phyloP scores from a whole-genome alignment of 1,140 invertebrate species.

The Brachionus plicatilis region DNA sequence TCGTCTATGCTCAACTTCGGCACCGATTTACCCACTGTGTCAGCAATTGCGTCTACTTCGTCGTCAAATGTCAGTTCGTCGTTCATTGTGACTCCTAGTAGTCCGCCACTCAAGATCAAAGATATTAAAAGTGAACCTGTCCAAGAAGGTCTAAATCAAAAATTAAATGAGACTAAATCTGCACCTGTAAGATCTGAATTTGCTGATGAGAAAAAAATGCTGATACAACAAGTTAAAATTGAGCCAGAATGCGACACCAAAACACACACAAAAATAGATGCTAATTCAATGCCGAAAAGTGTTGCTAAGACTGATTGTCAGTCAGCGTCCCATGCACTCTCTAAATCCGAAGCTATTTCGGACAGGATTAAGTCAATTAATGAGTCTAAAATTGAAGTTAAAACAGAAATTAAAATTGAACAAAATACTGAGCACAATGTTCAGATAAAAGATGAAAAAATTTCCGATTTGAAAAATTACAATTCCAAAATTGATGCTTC shows the following conservation, averaged over 20 bases:
- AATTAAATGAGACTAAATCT: no score
- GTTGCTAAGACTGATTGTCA: background rate
- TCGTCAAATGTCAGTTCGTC: background rate
- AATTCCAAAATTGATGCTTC: background rate
- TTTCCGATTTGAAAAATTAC: no score
- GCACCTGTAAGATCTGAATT: background rate
- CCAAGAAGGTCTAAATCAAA: background rate
- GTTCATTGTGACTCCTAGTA: background rate
- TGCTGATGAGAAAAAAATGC: background rate
- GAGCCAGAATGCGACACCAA: background rate
- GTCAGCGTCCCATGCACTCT: background rate
- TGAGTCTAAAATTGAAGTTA: background rate
- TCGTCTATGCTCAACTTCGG: background rate
- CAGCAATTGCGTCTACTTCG: background rate
- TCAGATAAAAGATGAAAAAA: background rate
- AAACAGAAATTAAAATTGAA: background rate
- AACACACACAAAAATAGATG: background rate
- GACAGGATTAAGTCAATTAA: background rate
- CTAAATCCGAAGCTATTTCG: background rate
- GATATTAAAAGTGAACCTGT: background rate
- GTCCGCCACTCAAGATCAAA: background rate
- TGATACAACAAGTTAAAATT: background rate
- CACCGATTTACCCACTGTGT: background rate
- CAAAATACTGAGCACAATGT: background rate
- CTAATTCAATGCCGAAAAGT: background rate